Evolutionary conservation across 35 echinoderm and acorn worm species (phyloP).

Genomic region (Heliocidaris erythrogramma): DNA sequence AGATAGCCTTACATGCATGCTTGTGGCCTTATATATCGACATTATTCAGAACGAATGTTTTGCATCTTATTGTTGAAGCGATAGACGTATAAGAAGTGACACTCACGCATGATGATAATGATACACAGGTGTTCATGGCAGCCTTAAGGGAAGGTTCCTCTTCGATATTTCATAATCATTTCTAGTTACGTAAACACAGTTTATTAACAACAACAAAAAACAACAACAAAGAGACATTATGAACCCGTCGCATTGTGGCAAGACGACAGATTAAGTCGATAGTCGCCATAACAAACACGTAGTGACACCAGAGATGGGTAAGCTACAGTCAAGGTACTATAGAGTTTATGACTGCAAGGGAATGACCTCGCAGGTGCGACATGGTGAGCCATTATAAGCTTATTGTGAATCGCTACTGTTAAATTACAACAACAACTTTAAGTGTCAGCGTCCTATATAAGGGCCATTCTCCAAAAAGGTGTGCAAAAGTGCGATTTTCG

Average conservation of each 20-base stretch:
- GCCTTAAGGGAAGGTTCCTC: too few relatives aligned
- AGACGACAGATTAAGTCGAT: background rate
- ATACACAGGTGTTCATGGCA: too few relatives aligned
- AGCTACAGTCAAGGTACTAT: background rate
- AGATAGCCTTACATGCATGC: background rate
- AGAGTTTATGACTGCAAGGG: background rate
- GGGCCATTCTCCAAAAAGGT: too few relatives aligned
- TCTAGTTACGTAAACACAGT: too few relatives aligned
- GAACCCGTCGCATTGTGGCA: background rate
- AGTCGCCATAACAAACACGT: background rate
- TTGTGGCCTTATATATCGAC: background rate
- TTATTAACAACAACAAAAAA: too few relatives aligned
- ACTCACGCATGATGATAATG: too few relatives aligned
- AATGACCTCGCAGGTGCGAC: background rate
- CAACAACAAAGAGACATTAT: background rate
- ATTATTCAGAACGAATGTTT: background rate
- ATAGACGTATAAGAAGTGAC: background rate
- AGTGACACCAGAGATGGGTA: background rate
- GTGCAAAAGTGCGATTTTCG: too few relatives aligned
- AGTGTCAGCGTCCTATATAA: background rate
- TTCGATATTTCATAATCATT: too few relatives aligned
- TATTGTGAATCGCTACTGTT: background rate
- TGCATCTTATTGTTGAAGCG: background rate
- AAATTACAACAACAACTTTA: background rate
- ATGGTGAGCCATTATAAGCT: background rate